Evolutionary conservation across 2,113 vertebrate species (phyloP).

Genomic region (Strigops habroptila): DNA sequence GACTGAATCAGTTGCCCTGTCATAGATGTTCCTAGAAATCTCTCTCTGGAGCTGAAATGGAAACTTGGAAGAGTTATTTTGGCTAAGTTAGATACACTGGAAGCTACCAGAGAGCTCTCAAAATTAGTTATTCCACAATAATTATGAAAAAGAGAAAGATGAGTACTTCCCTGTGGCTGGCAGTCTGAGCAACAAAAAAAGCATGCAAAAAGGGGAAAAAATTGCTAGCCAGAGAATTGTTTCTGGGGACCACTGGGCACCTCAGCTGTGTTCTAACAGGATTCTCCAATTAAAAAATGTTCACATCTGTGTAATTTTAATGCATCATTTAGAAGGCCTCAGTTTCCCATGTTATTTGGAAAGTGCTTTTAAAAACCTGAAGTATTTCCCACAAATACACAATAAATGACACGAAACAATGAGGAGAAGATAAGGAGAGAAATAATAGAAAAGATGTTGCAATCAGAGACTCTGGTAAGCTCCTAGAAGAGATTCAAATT

Average conservation of each 20-base stretch:
- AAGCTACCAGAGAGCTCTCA: slow-evolving; percentile 9
- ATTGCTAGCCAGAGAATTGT: not conserved
- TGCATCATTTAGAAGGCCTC: not conserved
- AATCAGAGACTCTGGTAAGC: not conserved
- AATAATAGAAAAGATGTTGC: not conserved
- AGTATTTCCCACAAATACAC: not conserved
- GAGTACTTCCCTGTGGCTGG: not conserved
- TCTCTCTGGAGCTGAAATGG: slow-evolving; percentile 32
- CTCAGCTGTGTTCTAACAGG: not conserved
- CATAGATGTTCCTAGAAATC: slow-evolving; percentile 54
- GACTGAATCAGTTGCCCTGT: slow-evolving; percentile 6
- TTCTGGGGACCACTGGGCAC: not conserved
- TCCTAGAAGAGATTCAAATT: slow-evolving; percentile 8
- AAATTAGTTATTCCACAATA: not conserved
- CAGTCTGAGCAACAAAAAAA: not conserved
- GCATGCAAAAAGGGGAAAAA: not conserved
- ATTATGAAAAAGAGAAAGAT: not conserved
- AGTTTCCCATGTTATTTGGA: not conserved
- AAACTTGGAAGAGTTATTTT: slow-evolving; percentile 4
- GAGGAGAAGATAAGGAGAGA: not conserved
- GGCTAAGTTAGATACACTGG: not conserved
- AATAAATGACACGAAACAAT: not conserved
- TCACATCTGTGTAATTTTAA: not conserved
- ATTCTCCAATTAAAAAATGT: not conserved
- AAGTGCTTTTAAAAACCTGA: not conserved